These are phyloP conservation scores for Ommatoiulus sabulosus DNA, from an alignment of 2,888 invertebrate genomes.

Conservation along the genomic window DNA sequence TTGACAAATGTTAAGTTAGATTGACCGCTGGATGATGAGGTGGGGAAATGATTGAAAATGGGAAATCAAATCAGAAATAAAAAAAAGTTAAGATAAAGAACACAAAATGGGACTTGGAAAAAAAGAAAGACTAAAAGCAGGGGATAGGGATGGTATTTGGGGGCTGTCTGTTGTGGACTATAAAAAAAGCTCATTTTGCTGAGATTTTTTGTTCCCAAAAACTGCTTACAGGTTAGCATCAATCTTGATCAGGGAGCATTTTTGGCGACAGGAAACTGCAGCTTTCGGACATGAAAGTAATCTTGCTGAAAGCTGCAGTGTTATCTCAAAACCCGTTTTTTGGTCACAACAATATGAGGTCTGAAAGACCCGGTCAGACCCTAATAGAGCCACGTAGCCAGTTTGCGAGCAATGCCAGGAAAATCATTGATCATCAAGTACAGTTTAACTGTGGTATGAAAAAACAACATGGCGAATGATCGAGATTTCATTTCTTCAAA, in stretches of 20 bases:
- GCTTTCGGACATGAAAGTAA: constrained; percentile 40
- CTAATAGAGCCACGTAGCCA: background rate
- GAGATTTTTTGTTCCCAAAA: background rate
- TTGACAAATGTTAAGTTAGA: constrained; percentile 4
- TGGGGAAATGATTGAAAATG: background rate
- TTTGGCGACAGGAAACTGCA: constrained; percentile 40
- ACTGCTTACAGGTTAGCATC: constrained; percentile 40
- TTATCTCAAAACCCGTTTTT: constrained; percentile 32
- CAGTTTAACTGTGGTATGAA: background rate
- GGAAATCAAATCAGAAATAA: constrained; percentile 5
- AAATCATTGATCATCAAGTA: constrained; percentile 28
- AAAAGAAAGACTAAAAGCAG: background rate
- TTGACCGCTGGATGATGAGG: constrained; percentile 36
- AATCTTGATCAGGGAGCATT: constrained; percentile 36
- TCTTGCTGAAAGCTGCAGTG: constrained; percentile 31
- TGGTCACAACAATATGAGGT: constrained; percentile 32
- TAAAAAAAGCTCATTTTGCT: constrained; percentile 15
- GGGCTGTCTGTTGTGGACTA: background rate
- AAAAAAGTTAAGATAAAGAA: constrained; percentile 24
- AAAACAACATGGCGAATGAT: constrained; percentile 11
- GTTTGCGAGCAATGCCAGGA: background rate
- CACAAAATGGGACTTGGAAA: background rate
- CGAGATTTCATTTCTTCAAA: constrained; percentile 15
- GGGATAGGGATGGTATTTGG: background rate
- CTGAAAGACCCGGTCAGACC: constrained; percentile 7